Conservation (phyloP, 2,113 vertebrate species). For the Perca flavescens region DNA sequence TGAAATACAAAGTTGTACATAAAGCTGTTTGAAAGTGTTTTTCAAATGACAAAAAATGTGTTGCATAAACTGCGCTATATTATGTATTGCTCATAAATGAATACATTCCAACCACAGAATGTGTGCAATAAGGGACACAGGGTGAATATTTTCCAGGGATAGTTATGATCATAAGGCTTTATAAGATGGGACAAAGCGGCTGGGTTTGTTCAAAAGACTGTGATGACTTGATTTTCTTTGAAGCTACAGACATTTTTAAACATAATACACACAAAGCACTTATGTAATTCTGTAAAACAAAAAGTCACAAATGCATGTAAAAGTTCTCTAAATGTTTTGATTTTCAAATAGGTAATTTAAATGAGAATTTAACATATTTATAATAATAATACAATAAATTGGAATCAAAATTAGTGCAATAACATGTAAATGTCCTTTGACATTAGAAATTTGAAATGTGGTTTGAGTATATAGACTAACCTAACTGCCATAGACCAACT, state of each 20-base stretch:
- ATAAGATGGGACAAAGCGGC: background rate
- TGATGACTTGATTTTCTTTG: background rate
- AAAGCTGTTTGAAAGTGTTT: background rate
- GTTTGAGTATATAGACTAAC: background rate
- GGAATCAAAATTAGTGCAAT: background rate
- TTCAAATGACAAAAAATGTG: background rate
- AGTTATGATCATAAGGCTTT: constrained; percentile 1
- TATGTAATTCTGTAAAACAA: background rate
- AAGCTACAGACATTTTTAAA: background rate
- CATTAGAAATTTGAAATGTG: background rate
- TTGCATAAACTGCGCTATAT: background rate
- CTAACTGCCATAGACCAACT: constrained; percentile 7
- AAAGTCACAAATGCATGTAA: background rate
- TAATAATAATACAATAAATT: background rate
- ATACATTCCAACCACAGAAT: background rate
- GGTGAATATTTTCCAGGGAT: background rate
- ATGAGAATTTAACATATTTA: no score
- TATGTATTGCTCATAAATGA: background rate
- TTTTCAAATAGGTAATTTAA: background rate
- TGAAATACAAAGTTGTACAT: background rate
- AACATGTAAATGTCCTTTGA: background rate
- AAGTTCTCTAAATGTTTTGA: background rate
- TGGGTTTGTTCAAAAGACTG: background rate
- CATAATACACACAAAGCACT: background rate
- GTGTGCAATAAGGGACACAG: background rate